Evolutionary conservation across 2,113 vertebrate species (phyloP).

Genomic region (Plecotus auritus): DNA sequence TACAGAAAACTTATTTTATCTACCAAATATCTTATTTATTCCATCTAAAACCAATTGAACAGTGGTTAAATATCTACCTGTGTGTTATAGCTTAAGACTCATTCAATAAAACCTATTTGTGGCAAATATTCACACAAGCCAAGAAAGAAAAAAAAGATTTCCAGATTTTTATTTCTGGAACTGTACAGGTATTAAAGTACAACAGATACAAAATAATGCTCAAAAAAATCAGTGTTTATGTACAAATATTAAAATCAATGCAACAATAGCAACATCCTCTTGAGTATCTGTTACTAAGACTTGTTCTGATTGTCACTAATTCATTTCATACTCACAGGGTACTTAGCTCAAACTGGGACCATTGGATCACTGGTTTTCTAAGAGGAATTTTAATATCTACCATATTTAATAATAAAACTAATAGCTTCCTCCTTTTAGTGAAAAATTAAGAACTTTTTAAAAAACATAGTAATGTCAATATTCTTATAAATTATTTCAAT

Average conservation of each 20-base stretch:
- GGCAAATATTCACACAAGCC: conserved; percentile 70
- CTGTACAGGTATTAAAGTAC: conserved; percentile 99
- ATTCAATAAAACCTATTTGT: not conserved
- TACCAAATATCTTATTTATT: not conserved
- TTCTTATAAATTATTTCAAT: conserved; percentile 81
- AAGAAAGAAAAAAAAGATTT: conserved; percentile 85
- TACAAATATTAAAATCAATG: conserved; percentile 98
- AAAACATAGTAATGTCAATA: conserved; percentile 82
- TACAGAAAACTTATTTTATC: not conserved
- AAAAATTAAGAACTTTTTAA: conserved; percentile 79
- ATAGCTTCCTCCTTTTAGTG: conserved; percentile 76
- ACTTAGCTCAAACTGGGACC: conserved; percentile 73
- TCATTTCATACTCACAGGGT: conserved; percentile 79
- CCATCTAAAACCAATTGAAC: not conserved
- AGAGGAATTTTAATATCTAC: conserved; percentile 74
- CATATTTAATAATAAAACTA: conserved; percentile 78
- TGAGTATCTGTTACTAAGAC: conserved; percentile 92
- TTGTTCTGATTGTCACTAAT: conserved; percentile 97
- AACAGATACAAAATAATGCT: conserved; percentile 99
- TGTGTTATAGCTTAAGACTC: not conserved
- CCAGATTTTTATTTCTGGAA: conserved; percentile 99
- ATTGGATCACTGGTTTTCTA: conserved; percentile 74
- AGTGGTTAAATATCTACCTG: not conserved
- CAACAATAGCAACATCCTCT: conserved; percentile 93
- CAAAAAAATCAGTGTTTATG: conserved; percentile 97